Evolutionary conservation across 2,797 vertebrate species (phyloP).

Genomic region (Vespertilio murinus): DNA sequence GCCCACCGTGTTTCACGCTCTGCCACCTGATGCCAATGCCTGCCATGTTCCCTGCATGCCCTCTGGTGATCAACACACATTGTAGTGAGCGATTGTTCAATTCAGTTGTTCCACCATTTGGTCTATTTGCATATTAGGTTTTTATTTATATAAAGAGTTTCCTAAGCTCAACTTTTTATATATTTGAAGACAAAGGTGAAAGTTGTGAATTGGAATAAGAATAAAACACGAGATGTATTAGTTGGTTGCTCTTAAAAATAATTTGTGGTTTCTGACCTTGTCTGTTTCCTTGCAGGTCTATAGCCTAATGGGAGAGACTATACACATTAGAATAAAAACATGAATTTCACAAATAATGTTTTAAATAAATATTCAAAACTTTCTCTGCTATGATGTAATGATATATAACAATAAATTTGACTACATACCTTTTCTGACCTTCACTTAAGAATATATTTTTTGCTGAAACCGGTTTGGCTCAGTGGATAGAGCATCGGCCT

Average conservation of each 20-base stretch:
- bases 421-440: background rate
- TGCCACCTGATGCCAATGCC: no score
- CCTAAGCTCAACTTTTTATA: background rate
- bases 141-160: background rate
- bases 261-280: background rate
- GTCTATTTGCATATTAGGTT: no score
- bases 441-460: background rate
- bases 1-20: no score
- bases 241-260: background rate
- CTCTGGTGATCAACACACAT: no score
- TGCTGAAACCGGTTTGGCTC: no score
- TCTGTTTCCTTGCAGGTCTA: background rate
- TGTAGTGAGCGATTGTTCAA: no score
- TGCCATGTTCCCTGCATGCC: no score
- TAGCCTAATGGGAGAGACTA: background rate
- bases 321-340: background rate
- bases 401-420: background rate
- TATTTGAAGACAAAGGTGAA: conserved; percentile 4
- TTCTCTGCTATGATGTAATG: background rate
- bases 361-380: background rate
- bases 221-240: background rate
- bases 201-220: background rate
- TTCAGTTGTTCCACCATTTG: no score
- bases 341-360: background rate
- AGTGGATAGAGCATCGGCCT: no score